Conservation (phyloP, 2,113 vertebrate genomes). For the Otolemur garnettii region DNA sequence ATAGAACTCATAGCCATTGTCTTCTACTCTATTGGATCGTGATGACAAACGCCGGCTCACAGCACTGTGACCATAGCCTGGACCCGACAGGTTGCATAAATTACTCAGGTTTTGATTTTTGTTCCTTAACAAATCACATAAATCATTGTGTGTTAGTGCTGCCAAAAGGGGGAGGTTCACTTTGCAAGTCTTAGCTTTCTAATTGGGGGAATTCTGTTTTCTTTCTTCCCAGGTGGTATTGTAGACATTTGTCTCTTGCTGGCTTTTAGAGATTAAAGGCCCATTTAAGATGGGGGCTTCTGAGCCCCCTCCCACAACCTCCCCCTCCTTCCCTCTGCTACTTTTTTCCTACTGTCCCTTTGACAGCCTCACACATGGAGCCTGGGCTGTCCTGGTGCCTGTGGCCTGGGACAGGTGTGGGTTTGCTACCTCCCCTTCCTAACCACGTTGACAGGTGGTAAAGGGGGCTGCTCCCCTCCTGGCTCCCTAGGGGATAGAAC, state of each 20-base stretch:
- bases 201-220: neutral
- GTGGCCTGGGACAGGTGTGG: neutral
- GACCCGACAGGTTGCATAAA: slow-evolving; percentile 73
- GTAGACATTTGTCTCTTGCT: slow-evolving; percentile 4
- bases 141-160: neutral
- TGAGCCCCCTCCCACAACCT: neutral
- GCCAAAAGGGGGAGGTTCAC: neutral
- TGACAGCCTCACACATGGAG: neutral
- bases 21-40: slow-evolving; percentile 84
- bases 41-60: slow-evolving; percentile 81
- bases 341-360: neutral
- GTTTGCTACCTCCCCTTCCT: neutral
- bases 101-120: slow-evolving; percentile 78
- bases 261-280: neutral
- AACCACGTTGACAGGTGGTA: neutral
- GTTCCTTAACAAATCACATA: slow-evolving; percentile 53
- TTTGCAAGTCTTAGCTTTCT: neutral
- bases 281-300: neutral
- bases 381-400: neutral
- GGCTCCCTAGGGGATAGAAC: neutral
- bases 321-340: neutral
- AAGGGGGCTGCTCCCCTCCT: neutral
- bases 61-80: slow-evolving; percentile 21
- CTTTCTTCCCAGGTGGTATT: neutral
- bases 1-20: slow-evolving; percentile 88